Evolutionary conservation across 2,113 vertebrate genomes (phyloP).

Genomic region (Antechinus flavipes): DNA sequence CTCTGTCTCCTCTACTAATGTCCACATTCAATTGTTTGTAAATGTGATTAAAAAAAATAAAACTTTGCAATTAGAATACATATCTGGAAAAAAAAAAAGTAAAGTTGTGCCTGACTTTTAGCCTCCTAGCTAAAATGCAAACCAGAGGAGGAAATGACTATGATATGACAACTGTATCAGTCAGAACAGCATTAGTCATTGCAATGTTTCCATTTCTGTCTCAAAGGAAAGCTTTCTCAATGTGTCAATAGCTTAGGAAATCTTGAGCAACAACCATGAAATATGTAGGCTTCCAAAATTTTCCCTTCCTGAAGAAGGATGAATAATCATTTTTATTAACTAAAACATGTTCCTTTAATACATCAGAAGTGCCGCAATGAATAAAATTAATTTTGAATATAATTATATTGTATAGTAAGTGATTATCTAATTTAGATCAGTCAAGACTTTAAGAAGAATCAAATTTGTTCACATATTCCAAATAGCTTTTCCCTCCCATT

Average conservation of each 20-base stretch:
- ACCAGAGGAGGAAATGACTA: constrained; percentile 74
- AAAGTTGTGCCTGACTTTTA: background rate
- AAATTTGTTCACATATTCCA: background rate
- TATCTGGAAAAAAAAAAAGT: constrained; percentile 48
- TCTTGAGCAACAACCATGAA: background rate
- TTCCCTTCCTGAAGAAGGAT: constrained; percentile 5
- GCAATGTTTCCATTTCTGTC: constrained; percentile 35
- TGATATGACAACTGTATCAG: constrained; percentile 49
- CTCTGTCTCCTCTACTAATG: constrained; percentile 55
- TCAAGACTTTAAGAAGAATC: background rate
- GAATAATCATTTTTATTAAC: constrained; percentile 4
- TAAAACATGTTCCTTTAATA: constrained; percentile 19
- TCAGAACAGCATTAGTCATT: constrained; percentile 54
- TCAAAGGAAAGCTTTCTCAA: constrained; percentile 50
- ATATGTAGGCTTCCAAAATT: constrained; percentile 4
- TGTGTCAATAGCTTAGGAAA: constrained; percentile 40
- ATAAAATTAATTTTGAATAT: constrained; percentile 16
- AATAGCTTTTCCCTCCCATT: background rate
- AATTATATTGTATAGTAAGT: background rate
- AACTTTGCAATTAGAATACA: constrained; percentile 59
- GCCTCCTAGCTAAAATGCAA: constrained; percentile 71
- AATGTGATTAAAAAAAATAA: constrained; percentile 53
- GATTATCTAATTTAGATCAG: background rate
- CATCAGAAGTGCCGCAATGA: constrained; percentile 18
- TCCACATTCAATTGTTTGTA: constrained; percentile 42